Base-by-base conservation (phyloP, 2,888 invertebrate genomes). In the Helobdella robusta region DNA sequence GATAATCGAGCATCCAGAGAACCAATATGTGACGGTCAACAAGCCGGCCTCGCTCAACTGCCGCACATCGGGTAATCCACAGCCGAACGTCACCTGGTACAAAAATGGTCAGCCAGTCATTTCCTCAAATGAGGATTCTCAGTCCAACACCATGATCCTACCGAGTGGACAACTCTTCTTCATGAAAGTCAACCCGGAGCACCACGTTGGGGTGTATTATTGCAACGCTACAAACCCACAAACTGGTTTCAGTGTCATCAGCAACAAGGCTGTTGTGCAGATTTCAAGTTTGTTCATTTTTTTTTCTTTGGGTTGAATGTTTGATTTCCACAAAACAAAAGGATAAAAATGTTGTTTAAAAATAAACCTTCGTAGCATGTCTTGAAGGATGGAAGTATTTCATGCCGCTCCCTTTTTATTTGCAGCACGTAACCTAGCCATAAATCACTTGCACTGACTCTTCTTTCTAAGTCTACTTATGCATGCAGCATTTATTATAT, bases 21-120 rank as follows among this genome's bases (percentile, higher is more conserved):
- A 95, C 83, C 89, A 91, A 73, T 88, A 91, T 73, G 94, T 95
- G 44, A 91, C 91, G 67, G 89, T 91, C 80, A 91, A 93, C 79
- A 93, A 95, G 77, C 95, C 95, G 48, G 94, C 93, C 68, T 97
- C 95, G 67, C 84, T 97, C 72, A 91, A 94, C 79, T 97, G 97
- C 81, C 92, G 92, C 76, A 95, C 94, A n/a, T 92, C 93, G 80
- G 95, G 94, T 68, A 87, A 89, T 74, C 93, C 94, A 8, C 66
- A 71, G 18, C 81, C 82, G 2, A 84, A 85, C 69, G 91, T 95
- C 78, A 89, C 89, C 75, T 97, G 95, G 95, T 94, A 87, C 83
- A 85, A 86, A 79, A 91, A 94, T 82, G 92, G 92, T 32, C 85
- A 86, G 71, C 86, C 86, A 54, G 78, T 82, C 5, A 77, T 76